Evolutionary conservation across 2,888 invertebrate genomes (phyloP), one percentile per base, ranked within the genome.

Genomic region (Adineta ricciae): DNA sequence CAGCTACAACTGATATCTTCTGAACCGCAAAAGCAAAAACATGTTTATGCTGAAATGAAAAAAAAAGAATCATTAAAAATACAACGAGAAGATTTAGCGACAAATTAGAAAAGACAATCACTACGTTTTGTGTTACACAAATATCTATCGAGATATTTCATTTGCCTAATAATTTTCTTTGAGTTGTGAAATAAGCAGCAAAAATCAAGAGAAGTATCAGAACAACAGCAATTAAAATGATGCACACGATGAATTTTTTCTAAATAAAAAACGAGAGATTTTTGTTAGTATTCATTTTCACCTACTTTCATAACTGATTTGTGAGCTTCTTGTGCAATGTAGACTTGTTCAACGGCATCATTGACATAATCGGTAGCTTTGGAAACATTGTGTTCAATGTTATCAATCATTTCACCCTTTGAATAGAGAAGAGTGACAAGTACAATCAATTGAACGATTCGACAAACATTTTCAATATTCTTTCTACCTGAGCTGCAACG

Each of bases 401-500:
- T 95, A 94, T 99, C 99, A 92, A 99, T 98, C 99, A 99, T 99
- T 93, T 99, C 99, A 91, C 99, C 99, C 96, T 97, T 93, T 90
- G 38, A 87, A 86, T 5, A 86, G 5, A 32, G 41, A 24, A 46
- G n/a, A 36, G 27, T 14, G 46, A 50, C 72, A 73, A n/a, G 24
- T n/a, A n/a, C n/a, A 52, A 41, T 8, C 8, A 46, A 46, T 14
- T 7, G 50, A 49, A 49, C 49, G 8, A 49, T 49, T 49, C 8
- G 14, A 14, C 5, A 8, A n/a, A 56, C 24, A 56, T 56, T 56
- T 64, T 27, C n/a, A 41, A 38, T 5, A 19, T 27, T 27, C 5
- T 46, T 5, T 84, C 54, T 86, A 92, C 92, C 90, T 92, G 92
- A 93, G 95, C 96, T 92, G 99, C 98, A 89, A 99, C 98, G 89